Base-by-base conservation (phyloP, 2,888 invertebrate genomes). In the Griposia aprilina region DNA sequence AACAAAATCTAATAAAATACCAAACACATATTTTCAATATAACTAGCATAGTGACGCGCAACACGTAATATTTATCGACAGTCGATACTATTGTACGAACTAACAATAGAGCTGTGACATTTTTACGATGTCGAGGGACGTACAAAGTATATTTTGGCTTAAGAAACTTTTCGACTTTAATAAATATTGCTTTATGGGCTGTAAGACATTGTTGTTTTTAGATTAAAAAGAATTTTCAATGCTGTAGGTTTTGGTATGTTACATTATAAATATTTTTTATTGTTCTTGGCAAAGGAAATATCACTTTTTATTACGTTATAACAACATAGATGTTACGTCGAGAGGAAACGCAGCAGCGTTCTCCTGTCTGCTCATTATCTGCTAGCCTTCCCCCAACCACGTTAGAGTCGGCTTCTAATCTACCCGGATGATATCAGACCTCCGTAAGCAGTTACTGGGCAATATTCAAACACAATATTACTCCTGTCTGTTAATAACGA, bases 51-150 rank as follows among this genome's bases (percentile, higher is more conserved):
- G 86, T 87, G 88, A 83, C 80, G 86, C 72, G 83, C 87, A 82
- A 80, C 88, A 80, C 80, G 86, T 90, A 88, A 90, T 88, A 87
- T 87, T 90, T 91, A 92, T 92, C 93, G 91, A 92, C 88, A 87
- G 87, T 91, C 90, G 91, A 91, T 91, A 90, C 77, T 86, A 77
- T 84, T 87, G 76, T 85, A 75, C 50, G 66, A 62, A 59, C 69
- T 80, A 76, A 92, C 91, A 92, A 91, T 88, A 83, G 90, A 69
- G 82, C 81, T 83, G 72, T 88, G 91, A 91, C 90, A 87, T 86
- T 90, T 92, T 92, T 92, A 92, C 89, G 92, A 90, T 78, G 85
- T 63, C 76, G 30, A 45, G 4, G 75, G 70, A 82, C 63, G 65
- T 75, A 85, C 81, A 81, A 80, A 82, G 85, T 85, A 80, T 76